phyloP scores from a whole-genome alignment of 2,113 vertebrate genomes.

The Odocoileus hemionus region DNA sequence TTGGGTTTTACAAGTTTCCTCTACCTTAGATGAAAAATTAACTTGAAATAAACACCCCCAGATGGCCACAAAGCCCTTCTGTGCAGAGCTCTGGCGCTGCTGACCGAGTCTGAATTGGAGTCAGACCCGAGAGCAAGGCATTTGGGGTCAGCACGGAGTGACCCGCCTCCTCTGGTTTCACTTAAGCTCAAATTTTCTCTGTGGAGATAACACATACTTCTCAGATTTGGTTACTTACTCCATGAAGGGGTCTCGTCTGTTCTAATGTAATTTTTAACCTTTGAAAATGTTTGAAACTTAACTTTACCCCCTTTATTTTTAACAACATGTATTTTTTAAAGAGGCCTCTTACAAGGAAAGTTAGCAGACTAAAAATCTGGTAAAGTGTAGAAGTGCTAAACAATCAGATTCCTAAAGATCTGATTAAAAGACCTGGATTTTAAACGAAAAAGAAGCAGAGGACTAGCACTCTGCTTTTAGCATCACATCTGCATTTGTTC shows the following conservation, averaged over 20 bases:
- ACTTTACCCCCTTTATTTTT: constrained; percentile 38
- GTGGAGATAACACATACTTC: constrained; percentile 62
- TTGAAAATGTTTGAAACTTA: constrained; percentile 29
- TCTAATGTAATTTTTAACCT: constrained; percentile 65
- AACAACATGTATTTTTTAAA: constrained; percentile 41
- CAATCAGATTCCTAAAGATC: background rate
- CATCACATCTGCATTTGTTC: fast-evolving
- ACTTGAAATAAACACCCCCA: constrained; percentile 51
- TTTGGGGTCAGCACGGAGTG: constrained; percentile 63
- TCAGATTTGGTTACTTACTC: constrained; percentile 66
- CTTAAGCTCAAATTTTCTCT: constrained; percentile 66
- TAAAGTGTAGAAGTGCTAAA: background rate
- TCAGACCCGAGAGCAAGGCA: constrained; percentile 62
- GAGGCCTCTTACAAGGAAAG: background rate
- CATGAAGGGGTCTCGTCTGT: constrained; percentile 67
- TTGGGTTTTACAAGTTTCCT: constrained; percentile 46
- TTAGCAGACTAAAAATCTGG: constrained; percentile 2
- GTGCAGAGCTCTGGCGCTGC: constrained; percentile 51
- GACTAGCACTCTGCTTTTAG: too few species aligned
- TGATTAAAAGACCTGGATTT: background rate
- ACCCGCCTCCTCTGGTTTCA: constrained; percentile 71
- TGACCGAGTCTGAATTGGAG: constrained; percentile 62
- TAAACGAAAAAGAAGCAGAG: fast-evolving
- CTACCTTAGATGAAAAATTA: constrained; percentile 67
- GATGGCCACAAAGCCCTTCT: constrained; percentile 67